A percentile compares a stretch with the other conserved stretches of the same genome.
These are phyloP conservation scores for Drosophila baimaii DNA, from an alignment of 1,140 invertebrate genomes.

Conservation along the genomic window DNA sequence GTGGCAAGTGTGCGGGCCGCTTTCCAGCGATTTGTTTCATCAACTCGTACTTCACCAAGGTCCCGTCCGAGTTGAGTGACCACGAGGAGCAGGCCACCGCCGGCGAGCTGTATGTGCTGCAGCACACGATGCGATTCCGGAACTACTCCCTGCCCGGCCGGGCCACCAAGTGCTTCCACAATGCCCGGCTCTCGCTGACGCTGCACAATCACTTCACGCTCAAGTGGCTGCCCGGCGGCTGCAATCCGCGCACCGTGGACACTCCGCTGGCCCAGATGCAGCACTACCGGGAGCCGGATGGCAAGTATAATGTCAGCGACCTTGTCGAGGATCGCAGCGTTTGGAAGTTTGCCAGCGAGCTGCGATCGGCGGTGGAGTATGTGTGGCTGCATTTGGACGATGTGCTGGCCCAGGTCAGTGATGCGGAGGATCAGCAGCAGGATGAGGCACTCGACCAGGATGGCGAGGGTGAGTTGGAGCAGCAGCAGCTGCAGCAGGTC, in stretches of 20 bases:
- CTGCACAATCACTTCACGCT: slow-evolving; percentile 74
- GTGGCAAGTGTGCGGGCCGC: slow-evolving; percentile 23
- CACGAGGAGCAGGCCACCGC: slow-evolving; percentile 60
- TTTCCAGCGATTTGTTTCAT: slow-evolving; percentile 55
- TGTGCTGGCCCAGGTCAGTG: slow-evolving; percentile 15
- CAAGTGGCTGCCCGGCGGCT: slow-evolving; percentile 43
- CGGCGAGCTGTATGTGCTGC: slow-evolving; percentile 63
- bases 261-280: slow-evolving; percentile 58
- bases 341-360: slow-evolving; percentile 56
- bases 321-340: slow-evolving; percentile 56
- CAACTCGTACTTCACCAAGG: slow-evolving; percentile 64
- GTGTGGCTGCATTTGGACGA: slow-evolving; percentile 65
- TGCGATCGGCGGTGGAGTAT: slow-evolving; percentile 47
- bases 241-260: slow-evolving; percentile 30
- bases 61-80: slow-evolving; percentile 39
- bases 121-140: slow-evolving; percentile 60
- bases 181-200: slow-evolving; percentile 51
- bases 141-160: slow-evolving; percentile 47
- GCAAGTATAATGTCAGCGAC: slow-evolving; percentile 31
- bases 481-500: slow-evolving; percentile 28
- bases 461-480: slow-evolving; percentile 27
- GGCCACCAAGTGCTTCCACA: slow-evolving; percentile 75
- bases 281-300: slow-evolving; percentile 68
- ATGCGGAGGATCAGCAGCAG: slow-evolving; percentile 37
- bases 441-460: slow-evolving; percentile 41